Percentiles rank a stretch among this genome's conserved stretches.
Evolutionary conservation across 2,113 vertebrate species (phyloP).

Genomic region (Neotragus moschatus): DNA sequence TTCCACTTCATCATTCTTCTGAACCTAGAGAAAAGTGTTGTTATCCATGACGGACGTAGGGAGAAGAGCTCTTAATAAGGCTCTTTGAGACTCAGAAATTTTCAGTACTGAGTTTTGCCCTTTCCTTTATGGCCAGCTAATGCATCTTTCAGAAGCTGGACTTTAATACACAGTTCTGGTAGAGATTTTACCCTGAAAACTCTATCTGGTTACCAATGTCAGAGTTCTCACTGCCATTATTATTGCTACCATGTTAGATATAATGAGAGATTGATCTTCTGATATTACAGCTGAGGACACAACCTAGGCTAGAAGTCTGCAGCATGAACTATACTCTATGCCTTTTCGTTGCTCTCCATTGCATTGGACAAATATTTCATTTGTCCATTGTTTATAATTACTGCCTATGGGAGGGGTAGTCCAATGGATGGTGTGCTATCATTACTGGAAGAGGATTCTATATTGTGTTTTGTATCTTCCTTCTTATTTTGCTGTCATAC

Average conservation of each 20-base stretch:
- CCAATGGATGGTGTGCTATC: background rate
- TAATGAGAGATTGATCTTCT: background rate
- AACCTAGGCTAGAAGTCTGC: background rate
- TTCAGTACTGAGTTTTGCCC: background rate
- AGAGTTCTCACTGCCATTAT: background rate
- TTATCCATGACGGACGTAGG: fast-evolving
- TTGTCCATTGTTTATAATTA: background rate
- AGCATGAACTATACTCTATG: too few relatives aligned
- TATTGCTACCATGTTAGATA: background rate
- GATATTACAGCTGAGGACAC: background rate
- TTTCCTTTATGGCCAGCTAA: background rate
- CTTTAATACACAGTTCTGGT: background rate
- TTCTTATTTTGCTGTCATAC: background rate
- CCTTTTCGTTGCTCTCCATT: background rate
- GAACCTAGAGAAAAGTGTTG: background rate
- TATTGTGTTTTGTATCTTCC: background rate
- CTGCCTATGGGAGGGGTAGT: background rate
- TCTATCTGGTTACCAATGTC: background rate
- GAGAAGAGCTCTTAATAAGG: background rate
- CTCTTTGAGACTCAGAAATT: background rate
- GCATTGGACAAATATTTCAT: background rate
- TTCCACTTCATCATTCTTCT: background rate
- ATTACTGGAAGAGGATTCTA: background rate
- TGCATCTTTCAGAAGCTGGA: background rate
- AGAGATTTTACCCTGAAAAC: background rate